A percentile compares a stretch with the other conserved stretches of the same genome.
phyloP scores from a whole-genome alignment of 2,888 invertebrate species.

The Blastobasis adustella region DNA sequence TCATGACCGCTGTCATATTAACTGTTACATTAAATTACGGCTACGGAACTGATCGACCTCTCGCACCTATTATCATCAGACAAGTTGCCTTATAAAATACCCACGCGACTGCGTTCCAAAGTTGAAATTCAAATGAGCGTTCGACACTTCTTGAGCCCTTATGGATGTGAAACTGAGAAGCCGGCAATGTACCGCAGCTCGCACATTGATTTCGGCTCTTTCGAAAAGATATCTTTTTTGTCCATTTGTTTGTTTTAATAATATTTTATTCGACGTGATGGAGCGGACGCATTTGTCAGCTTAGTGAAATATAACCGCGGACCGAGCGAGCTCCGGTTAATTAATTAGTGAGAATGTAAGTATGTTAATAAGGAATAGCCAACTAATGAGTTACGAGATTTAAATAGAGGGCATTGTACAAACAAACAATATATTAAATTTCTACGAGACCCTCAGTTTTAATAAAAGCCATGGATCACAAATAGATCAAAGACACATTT shows the following conservation, averaged over 20 bases:
- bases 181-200: slow-evolving; percentile 57
- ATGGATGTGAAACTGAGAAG: slow-evolving; percentile 17
- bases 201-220: slow-evolving; percentile 74
- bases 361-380: slow-evolving; percentile 57
- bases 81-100: slow-evolving; percentile 9
- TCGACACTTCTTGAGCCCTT: slow-evolving; percentile 21
- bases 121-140: slow-evolving; percentile 12
- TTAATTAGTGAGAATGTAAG: slow-evolving; percentile 58
- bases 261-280: slow-evolving; percentile 73
- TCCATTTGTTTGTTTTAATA: slow-evolving; percentile 74
- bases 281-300: slow-evolving; percentile 71
- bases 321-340: slow-evolving; percentile 51
- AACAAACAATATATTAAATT: too few species aligned
- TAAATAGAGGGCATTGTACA: neutral
- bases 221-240: slow-evolving; percentile 69
- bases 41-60: slow-evolving; percentile 57
- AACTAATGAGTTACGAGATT: slow-evolving; percentile 37
- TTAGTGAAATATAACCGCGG: slow-evolving; percentile 61
- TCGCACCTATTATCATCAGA: slow-evolving; percentile 47
- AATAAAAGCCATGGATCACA: neutral
- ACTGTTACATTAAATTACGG: slow-evolving; percentile 75
- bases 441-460: too few species aligned
- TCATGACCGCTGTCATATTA: slow-evolving; percentile 74
- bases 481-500: neutral
- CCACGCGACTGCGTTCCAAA: slow-evolving; percentile 25